A percentile compares a stretch with the other conserved stretches of the same genome.
phyloP scores from a whole-genome alignment of 1,140 invertebrate genomes.

The Rhagoletis zephyria region DNA sequence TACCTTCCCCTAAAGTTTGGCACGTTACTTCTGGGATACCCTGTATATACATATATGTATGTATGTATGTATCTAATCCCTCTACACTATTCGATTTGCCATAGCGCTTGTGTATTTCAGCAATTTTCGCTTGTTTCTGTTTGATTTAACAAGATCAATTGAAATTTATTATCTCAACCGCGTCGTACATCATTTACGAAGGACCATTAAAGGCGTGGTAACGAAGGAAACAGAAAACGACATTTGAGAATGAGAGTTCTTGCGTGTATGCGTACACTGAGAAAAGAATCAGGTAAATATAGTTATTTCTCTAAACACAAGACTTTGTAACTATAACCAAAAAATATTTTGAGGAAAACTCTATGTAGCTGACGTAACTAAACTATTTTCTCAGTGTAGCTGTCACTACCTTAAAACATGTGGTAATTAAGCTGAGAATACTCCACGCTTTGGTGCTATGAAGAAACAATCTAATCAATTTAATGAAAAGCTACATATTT shows the following conservation, averaged over 20 bases:
- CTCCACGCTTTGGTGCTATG: neutral
- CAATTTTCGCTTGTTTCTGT: conserved; percentile 41
- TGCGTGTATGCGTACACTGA: neutral
- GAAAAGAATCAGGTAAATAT: too few relatives aligned
- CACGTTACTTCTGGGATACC: too few relatives aligned
- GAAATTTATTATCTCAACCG: conserved; percentile 17
- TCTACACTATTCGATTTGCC: neutral
- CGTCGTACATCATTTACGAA: conserved; percentile 20
- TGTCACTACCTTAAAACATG: too few relatives aligned
- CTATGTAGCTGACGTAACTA: too few relatives aligned
- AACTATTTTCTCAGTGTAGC: too few relatives aligned
- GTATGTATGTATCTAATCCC: neutral
- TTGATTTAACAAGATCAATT: conserved; percentile 48
- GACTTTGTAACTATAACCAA: too few relatives aligned
- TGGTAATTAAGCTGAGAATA: neutral
- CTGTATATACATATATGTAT: too few relatives aligned
- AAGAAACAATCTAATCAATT: neutral
- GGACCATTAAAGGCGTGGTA: neutral
- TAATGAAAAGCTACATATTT: neutral
- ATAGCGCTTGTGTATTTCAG: neutral
- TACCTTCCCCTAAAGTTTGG: too few relatives aligned
- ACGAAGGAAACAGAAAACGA: too few relatives aligned
- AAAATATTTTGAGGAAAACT: too few relatives aligned
- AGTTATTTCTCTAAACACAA: too few relatives aligned
- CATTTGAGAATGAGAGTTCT: neutral